Base-by-base conservation (phyloP, 2,113 vertebrate species). In the Osmerus eperlanus region DNA sequence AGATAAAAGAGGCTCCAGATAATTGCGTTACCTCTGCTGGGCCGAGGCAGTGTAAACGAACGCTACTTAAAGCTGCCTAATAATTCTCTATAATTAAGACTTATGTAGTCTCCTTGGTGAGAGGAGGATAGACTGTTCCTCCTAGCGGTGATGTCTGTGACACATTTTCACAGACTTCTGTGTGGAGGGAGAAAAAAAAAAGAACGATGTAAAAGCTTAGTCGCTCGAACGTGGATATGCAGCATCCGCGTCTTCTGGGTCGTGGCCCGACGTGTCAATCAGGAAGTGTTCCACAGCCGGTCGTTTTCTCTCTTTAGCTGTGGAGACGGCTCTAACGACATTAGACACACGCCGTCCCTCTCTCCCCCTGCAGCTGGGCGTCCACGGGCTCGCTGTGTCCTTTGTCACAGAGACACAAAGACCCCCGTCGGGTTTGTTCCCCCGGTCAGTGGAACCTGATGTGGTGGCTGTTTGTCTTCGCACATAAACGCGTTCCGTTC, bases 1-100 rank as follows among this genome's bases (percentile, higher is more conserved):
- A 97, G 96, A 98, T 95, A 94, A 96, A 98, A 89, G 94, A 95
- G 90, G 67, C 88, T 85, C 87, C 80, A 72, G 92, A 94, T 97
- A 97, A 97, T 95, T 90, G 68, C 86, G 91, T 96, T 95, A 94
- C 91, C 81, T 88, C 91, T 86, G 81, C 79, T 82, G 90, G 88
- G 89, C 58, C 12, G 41, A 83, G 87, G 91, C 85, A 79, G 84
- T 81, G 82, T 82, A 92, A 91, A 91, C 68, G 84, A 86, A 86
- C 86, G 84, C 88, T 88, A 87, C 89, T 92, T 92, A 91, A 91
- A 91, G 80, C 80, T 18, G 84, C 76, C 83, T 85, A 85, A 89
- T 92, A 91, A 92, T 92, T 86, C 84, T 4, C 74, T 72, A 70
- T 90, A 92, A 93, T 92, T 92, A 91, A 91, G 91, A 92, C 84